These are phyloP conservation scores for Poeciliopsis gracilis DNA, from an alignment of 2,797 vertebrate genomes.

Conservation along the genomic window DNA sequence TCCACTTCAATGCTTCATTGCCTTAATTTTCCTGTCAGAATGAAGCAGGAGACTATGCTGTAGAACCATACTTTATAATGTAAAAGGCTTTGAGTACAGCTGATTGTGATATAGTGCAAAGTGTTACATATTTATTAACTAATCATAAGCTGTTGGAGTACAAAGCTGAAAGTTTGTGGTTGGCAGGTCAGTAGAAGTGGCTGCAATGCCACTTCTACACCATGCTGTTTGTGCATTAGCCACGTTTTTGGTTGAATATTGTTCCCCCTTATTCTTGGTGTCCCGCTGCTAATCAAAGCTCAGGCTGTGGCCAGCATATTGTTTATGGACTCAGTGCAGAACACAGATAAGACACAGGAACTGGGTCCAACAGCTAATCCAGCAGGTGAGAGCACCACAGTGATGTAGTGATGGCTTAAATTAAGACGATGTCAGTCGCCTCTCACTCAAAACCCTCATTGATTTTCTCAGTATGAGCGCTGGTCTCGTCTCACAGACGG, in stretches of 20 bases:
- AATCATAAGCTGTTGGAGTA: not conserved
- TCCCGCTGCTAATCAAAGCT: slow-evolving; percentile 37
- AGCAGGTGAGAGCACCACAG: slow-evolving; percentile 20
- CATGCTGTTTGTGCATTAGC: slow-evolving; percentile 5
- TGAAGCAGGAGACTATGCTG: not conserved
- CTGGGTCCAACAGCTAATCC: not conserved
- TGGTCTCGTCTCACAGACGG: slow-evolving; percentile 33
- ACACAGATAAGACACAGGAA: slow-evolving; percentile 14
- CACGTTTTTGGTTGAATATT: slow-evolving; percentile 15
- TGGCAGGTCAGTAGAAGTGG: not conserved
- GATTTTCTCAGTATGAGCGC: slow-evolving; percentile 31
- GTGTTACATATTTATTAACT: slow-evolving; percentile 14
- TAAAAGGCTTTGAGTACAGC: not conserved
- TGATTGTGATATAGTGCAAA: slow-evolving; percentile 4
- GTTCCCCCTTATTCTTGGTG: slow-evolving; percentile 1
- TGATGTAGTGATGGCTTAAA: slow-evolving; percentile 31
- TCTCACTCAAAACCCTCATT: slow-evolving; percentile 31
- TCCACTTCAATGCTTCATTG: not conserved
- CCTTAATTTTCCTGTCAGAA: not conserved
- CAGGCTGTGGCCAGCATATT: slow-evolving; percentile 3
- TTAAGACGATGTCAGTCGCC: slow-evolving; percentile 32
- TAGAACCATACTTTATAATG: not conserved
- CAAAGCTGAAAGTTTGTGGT: slow-evolving; percentile 1
- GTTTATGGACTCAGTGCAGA: slow-evolving; percentile 22
- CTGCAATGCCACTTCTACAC: not conserved